A percentile compares a stretch with the other conserved stretches of the same genome.
Evolutionary conservation across 2,888 invertebrate genomes (phyloP).

Genomic region (Ellobium chinense): DNA sequence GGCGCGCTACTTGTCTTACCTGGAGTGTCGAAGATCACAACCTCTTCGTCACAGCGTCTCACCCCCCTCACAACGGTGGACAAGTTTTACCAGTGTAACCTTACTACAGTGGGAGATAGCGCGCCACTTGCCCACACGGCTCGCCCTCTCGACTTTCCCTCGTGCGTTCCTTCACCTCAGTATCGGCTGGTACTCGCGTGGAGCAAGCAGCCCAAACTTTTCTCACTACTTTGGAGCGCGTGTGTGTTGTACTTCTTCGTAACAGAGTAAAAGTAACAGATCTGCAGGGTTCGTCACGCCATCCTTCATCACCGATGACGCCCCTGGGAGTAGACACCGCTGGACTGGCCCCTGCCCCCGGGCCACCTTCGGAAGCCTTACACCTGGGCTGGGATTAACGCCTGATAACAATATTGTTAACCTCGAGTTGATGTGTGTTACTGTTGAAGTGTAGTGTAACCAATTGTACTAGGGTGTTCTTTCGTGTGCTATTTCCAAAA

Average conservation of each 20-base stretch:
- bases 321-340: neutral
- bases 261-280: too few relatives aligned
- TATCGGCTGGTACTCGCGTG: neutral
- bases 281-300: neutral
- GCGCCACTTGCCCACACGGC: neutral
- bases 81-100: neutral
- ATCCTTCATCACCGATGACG: neutral
- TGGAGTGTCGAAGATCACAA: slow-evolving; percentile 26
- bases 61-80: slow-evolving; percentile 19
- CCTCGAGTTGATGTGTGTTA: too few relatives aligned
- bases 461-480: too few relatives aligned
- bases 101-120: neutral
- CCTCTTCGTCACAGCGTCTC: slow-evolving; percentile 1
- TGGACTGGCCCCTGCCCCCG: neutral
- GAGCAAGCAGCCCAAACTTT: neutral
- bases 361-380: neutral
- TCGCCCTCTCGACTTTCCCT: neutral
- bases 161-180: neutral
- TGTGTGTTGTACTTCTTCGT: neutral
- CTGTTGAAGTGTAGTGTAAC: too few relatives aligned
- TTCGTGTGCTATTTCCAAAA: too few relatives aligned
- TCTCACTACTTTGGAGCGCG: neutral
- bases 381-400: neutral
- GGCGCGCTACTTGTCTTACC: slow-evolving; percentile 22
- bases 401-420: neutral